Base-by-base conservation (phyloP, 2,888 invertebrate genomes). In the Agrochola lychnidis region DNA sequence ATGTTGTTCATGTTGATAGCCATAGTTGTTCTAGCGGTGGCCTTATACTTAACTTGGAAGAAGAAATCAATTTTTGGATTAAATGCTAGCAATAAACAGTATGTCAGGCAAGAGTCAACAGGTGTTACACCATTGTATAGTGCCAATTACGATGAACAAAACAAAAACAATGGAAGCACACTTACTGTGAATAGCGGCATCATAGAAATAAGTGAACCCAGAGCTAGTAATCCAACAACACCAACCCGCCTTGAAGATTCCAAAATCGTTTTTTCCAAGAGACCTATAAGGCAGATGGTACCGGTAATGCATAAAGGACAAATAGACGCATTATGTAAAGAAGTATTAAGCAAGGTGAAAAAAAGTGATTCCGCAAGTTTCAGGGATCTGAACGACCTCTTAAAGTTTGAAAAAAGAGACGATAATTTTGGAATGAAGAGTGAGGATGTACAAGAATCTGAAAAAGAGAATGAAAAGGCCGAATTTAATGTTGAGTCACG, bases 281-380 rank as follows among this genome's bases (percentile, higher is more conserved):
- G 75, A 57, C 81, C 87, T 48, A 5, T 67, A 14, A 51, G 36
- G n/a, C 70, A 78, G 2, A 66, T 73, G 45, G 73, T 76, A 62
- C 81, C 84, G 3, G 36, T 80, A 25, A 75, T 88, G 10, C 64
- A 81, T 48, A 80, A 79, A 30, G 87, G 87, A 59, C 90, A 91
- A 85, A 92, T 93, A 88, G 86, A 89, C 53, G 79, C 78, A 62
- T 75, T 93, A 53, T 88, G 88, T 64, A 70, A 84, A 77, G 90
- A 84, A 51, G 90, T 92, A 5, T 74, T 91, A 25, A 74, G 67
- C 5, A 90, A 87, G 73, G 79, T 82, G 7, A 84, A 87, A 22
- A 85, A 85, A 56, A 84, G 69, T 45, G 90, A 89, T 74, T 83
- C 84, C 1, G 87, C 89, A 16, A 90, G 89, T 64, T 82, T 90